A percentile compares a stretch with the other conserved stretches of the same genome.
Evolutionary conservation across 2,113 vertebrate genomes (phyloP).

Genomic region (Dipodomys merriami): DNA sequence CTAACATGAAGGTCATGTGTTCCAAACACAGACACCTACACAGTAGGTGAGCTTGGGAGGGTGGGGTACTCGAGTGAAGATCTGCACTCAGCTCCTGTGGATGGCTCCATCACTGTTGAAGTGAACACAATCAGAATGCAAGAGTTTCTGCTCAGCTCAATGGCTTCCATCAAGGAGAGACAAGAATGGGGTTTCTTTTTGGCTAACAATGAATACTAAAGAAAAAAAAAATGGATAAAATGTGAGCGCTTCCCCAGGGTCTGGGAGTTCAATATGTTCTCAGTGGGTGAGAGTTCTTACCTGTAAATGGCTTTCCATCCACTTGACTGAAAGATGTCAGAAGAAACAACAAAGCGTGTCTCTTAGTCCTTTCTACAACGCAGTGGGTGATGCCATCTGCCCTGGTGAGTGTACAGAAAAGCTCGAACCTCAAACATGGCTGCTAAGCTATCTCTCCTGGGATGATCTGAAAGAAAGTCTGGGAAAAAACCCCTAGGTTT

Average conservation of each 20-base stretch:
- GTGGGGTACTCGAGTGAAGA: conserved; percentile 44
- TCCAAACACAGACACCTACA: conserved; percentile 14
- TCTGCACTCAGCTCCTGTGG: conserved; percentile 56
- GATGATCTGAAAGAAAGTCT: conserved; percentile 1
- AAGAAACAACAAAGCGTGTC: conserved; percentile 52
- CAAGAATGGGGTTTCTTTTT: conserved; percentile 29
- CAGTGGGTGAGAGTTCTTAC: conserved; percentile 39
- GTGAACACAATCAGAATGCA: conserved; percentile 29
- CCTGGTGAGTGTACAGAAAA: conserved; percentile 36
- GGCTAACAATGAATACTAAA: conserved; percentile 15
- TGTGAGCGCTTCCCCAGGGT: conserved; percentile 25
- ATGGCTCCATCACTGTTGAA: not conserved
- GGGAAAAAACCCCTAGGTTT: not conserved
- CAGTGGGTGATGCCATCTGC: conserved; percentile 10
- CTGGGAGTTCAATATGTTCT: conserved; percentile 20
- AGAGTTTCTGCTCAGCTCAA: not conserved
- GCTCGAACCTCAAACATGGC: not conserved
- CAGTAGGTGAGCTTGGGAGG: conserved; percentile 51
- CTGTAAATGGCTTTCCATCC: conserved; percentile 26
- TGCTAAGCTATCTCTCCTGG: not conserved
- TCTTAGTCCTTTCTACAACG: conserved; percentile 47
- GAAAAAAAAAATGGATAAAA: conserved; percentile 43
- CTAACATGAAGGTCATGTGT: conserved; percentile 13
- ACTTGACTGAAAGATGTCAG: conserved; percentile 61
- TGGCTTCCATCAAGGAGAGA: not conserved